Evolutionary conservation across 92 coral and sea anemone species (phyloP).

Genomic region (Phymanthus crucifer): DNA sequence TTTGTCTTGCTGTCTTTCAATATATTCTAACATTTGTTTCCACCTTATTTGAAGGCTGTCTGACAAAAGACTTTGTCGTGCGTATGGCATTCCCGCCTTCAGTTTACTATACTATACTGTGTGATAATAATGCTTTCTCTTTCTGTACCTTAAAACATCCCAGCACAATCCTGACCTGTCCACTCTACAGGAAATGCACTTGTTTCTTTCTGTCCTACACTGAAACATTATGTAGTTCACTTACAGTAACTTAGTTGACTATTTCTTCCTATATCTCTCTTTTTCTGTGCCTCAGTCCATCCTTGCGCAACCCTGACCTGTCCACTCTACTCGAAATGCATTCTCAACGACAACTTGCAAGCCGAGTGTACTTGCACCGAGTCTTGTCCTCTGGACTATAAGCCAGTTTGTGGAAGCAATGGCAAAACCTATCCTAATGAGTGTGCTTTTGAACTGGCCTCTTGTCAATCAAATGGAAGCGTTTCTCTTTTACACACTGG

Average conservation of each 20-base stretch:
- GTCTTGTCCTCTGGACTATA: constrained; percentile 56
- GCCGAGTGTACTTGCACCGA: constrained; percentile 73
- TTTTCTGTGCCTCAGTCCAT: constrained; percentile 32
- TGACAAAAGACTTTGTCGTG: no score
- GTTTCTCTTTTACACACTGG: constrained; percentile 64
- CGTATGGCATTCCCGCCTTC: no score
- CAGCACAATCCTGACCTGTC: no score
- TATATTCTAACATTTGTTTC: no score
- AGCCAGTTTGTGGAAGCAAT: constrained; percentile 72
- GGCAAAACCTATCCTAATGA: constrained; percentile 63
- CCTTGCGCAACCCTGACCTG: constrained; percentile 70
- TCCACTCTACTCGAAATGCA: constrained; percentile 64
- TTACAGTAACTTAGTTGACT: neutral
- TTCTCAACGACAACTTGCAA: constrained; percentile 41
- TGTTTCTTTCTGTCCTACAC: no score
- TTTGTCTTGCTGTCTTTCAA: no score
- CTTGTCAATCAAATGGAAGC: constrained; percentile 65
- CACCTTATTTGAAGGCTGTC: no score
- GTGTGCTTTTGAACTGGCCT: constrained; percentile 57
- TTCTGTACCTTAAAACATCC: no score
- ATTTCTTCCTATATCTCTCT: neutral
- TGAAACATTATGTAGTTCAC: neutral
- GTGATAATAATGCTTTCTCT: no score
- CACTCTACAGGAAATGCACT: no score
- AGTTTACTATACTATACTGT: no score